These are phyloP conservation scores for Acrocyrtus sp. DNA, from an alignment of 2,888 invertebrate species.

Conservation along the genomic window DNA sequence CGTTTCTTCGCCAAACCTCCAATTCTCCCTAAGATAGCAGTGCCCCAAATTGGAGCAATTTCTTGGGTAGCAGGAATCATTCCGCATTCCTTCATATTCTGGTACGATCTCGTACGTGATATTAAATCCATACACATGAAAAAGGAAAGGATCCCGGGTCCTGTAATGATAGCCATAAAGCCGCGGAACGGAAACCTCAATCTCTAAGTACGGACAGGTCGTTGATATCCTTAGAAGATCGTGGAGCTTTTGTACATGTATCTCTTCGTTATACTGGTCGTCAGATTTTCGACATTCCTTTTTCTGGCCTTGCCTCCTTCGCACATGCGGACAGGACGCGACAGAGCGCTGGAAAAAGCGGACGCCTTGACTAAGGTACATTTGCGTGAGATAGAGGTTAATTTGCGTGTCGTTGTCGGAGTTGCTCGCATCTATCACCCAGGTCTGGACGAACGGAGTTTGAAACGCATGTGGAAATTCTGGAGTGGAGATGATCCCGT, in stretches of 20 bases:
- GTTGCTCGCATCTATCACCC: slow-evolving; percentile 86
- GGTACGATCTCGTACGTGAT: slow-evolving; percentile 82
- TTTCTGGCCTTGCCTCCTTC: slow-evolving; percentile 74
- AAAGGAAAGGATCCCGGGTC: slow-evolving; percentile 77
- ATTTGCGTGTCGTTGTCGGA: slow-evolving; percentile 74
- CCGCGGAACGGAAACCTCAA: slow-evolving; percentile 77
- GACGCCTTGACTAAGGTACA: slow-evolving; percentile 75
- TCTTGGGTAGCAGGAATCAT: slow-evolving; percentile 75
- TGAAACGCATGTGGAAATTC: slow-evolving; percentile 84
- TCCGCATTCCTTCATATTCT: slow-evolving; percentile 10
- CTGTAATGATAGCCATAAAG: slow-evolving; percentile 75
- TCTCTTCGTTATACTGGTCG: background rate
- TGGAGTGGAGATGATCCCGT: slow-evolving; percentile 83
- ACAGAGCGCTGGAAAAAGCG: slow-evolving; percentile 31
- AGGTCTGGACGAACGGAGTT: slow-evolving; percentile 85
- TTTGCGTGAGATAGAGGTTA: slow-evolving; percentile 87
- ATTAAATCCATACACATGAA: slow-evolving; percentile 92
- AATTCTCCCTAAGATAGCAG: slow-evolving; percentile 79
- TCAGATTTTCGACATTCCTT: slow-evolving; percentile 49
- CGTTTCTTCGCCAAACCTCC: too few species aligned
- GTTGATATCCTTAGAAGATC: slow-evolving; percentile 64
- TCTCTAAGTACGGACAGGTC: slow-evolving; percentile 78
- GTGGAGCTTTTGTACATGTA: background rate
- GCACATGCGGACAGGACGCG: too few species aligned
- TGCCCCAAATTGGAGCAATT: slow-evolving; percentile 86